Conservation (phyloP, 2,888 invertebrate species). For the Tyria jacobaeae region DNA sequence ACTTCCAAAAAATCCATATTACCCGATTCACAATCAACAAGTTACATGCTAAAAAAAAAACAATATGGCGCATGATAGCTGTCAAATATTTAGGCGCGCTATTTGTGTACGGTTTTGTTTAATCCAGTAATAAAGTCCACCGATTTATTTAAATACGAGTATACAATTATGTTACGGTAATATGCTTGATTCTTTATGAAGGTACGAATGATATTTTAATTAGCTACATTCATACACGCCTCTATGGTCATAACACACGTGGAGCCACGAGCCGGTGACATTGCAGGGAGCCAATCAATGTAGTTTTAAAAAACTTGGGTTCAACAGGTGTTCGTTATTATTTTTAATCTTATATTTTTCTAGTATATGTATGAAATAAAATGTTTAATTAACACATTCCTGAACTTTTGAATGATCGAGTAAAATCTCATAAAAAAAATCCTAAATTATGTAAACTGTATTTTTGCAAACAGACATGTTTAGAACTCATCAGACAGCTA, state of each 20-base stretch:
- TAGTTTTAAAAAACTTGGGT: constrained; percentile 24
- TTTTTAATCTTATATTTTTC: constrained; percentile 27
- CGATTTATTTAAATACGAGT: neutral
- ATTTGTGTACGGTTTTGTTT: neutral
- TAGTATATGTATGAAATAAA: constrained; percentile 36
- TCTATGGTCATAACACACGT: constrained; percentile 30
- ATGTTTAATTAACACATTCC: constrained; percentile 47
- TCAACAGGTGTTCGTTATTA: constrained; percentile 48
- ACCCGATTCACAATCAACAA: constrained; percentile 39
- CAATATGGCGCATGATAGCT: constrained; percentile 36
- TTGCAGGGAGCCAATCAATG: constrained; percentile 38
- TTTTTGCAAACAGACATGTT: constrained; percentile 30
- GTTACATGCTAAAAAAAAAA: constrained; percentile 34
- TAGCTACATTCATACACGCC: constrained; percentile 2
- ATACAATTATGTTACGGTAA: neutral
- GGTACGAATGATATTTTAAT: constrained; percentile 22
- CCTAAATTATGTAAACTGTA: too few species aligned
- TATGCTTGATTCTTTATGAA: neutral
- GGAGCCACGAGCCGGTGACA: constrained; percentile 19
- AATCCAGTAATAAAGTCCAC: neutral
- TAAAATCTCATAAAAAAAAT: constrained; percentile 33
- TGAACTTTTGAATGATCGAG: constrained; percentile 26
- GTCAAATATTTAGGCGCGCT: constrained; percentile 30
- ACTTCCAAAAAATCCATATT: constrained; percentile 59
- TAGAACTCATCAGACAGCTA: constrained; percentile 38